Percentiles rank a stretch among this genome's conserved stretches.
phyloP scores from a whole-genome alignment of 1,140 invertebrate species.

The Caerostris darwini region DNA sequence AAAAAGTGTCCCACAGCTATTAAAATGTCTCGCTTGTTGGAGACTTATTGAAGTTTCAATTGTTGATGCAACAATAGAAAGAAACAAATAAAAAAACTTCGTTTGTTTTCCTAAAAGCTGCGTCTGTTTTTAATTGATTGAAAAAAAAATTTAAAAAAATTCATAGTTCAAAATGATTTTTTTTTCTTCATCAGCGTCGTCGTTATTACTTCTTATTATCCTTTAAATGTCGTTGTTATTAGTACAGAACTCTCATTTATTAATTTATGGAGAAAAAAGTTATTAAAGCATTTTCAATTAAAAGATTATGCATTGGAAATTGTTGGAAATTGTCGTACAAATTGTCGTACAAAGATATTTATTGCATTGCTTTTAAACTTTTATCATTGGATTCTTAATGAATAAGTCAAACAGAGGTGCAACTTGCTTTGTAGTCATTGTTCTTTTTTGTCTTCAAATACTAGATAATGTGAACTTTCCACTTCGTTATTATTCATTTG shows the following conservation, averaged over 20 bases:
- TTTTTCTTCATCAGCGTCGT: not conserved
- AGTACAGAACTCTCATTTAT: not conserved
- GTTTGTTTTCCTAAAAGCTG: not conserved
- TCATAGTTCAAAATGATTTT: not conserved
- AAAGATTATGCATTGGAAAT: not conserved
- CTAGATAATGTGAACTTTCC: too few relatives aligned
- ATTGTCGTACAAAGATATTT: not conserved
- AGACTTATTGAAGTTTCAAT: not conserved
- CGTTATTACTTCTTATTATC: not conserved
- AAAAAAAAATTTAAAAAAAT: not conserved
- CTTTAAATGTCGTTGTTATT: not conserved
- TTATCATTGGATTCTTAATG: too few relatives aligned
- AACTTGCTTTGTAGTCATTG: too few relatives aligned
- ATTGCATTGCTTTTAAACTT: not conserved
- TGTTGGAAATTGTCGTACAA: too few relatives aligned
- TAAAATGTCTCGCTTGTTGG: conserved; percentile 29
- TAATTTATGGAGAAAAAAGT: conserved; percentile 5
- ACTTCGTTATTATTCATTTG: too few relatives aligned
- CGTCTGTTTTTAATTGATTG: not conserved
- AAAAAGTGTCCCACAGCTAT: conserved; percentile 19
- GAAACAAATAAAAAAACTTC: not conserved
- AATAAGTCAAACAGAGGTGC: too few relatives aligned
- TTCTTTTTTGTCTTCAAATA: too few relatives aligned
- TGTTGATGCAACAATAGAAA: conserved; percentile 18
- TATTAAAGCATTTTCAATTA: conserved; percentile 13